phyloP scores from a whole-genome alignment of 2,797 vertebrate genomes.

The Enteromius fasciolatus region DNA sequence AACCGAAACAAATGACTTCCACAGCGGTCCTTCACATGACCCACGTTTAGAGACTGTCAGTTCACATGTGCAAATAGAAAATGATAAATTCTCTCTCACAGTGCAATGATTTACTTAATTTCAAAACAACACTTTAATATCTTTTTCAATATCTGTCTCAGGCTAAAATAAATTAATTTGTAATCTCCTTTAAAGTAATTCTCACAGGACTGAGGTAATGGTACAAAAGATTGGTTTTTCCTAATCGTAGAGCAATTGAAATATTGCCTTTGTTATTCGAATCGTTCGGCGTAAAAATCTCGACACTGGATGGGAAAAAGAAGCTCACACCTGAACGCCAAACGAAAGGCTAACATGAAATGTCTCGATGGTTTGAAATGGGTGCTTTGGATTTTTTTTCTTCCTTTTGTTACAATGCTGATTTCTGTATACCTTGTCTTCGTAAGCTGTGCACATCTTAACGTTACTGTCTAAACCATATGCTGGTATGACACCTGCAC shows the following conservation, averaged over 20 bases:
- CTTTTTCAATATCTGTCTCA: slow-evolving; percentile 79
- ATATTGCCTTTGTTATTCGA: slow-evolving; percentile 71
- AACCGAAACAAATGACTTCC: slow-evolving; percentile 61
- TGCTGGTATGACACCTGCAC: slow-evolving; percentile 80
- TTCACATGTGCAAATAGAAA: slow-evolving; percentile 92
- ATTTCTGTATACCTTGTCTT: slow-evolving; percentile 54
- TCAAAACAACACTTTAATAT: slow-evolving; percentile 59
- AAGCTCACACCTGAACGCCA: slow-evolving; percentile 50
- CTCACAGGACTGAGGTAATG: slow-evolving; percentile 93
- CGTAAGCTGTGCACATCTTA: slow-evolving; percentile 80
- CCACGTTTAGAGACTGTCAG: slow-evolving; percentile 86
- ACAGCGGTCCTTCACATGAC: slow-evolving; percentile 88
- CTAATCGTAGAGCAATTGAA: slow-evolving; percentile 68
- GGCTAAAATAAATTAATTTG: slow-evolving; percentile 90
- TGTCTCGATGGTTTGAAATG: slow-evolving; percentile 62
- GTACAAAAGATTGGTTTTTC: slow-evolving; percentile 73
- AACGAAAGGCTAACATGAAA: slow-evolving; percentile 72
- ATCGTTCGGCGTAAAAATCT: slow-evolving; percentile 56
- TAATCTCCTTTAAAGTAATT: slow-evolving; percentile 86
- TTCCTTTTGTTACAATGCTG: slow-evolving; percentile 58
- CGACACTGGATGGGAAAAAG: slow-evolving; percentile 39
- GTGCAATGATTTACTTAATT: slow-evolving; percentile 89
- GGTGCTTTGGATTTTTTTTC: slow-evolving; percentile 84
- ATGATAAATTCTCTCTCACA: slow-evolving; percentile 89
- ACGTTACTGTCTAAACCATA: slow-evolving; percentile 70